Base-by-base conservation (phyloP, 2,797 vertebrate genomes). In the Lepus townsendii region DNA sequence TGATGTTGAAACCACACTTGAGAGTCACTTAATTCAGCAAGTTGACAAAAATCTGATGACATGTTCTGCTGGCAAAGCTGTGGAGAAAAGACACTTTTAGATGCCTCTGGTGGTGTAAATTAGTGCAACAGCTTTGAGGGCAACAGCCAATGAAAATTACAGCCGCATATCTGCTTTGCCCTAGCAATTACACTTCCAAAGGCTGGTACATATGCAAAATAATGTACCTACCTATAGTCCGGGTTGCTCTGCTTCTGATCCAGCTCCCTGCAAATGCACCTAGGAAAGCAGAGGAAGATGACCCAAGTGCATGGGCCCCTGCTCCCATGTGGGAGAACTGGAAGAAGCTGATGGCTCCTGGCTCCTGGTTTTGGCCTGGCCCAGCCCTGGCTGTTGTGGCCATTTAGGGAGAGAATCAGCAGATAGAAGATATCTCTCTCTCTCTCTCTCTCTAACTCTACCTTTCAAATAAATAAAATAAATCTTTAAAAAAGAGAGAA, bases 161-260 rank as follows among this genome's bases (percentile, higher is more conserved):
- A 84, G 35, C 52, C 35, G 26, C 27, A 26, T 57, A n/a, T 22
- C 22, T 14, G 11, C 50, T 66, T 79, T 94, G 71, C 60, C 52
- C 42, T 86, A 82, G 71, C 26, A 77, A 22, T 94, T 85, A 92
- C 19, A 12, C 27, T 78, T 72, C 54, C 50, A 30, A 54, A 86
- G 42, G 65, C 63, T 86, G 60, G 47, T 17, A 16, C 17, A 27
- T 47, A 60, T 24, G n/a, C 54, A 60, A 85, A 85, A 68, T 63
- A 52, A 89, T 6, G 22, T 54, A 50, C 7, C 26, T 13, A 42
- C 22, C 42, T 47, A 8, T 47, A 47, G 42, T 47, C 42, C 8
- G 8, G 42, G 42, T 47, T 47, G 42, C 42, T 47, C 42, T 47
- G 42, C 42, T 47, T 47, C 42, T 8, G 7, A 47, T 47, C 42